phyloP scores from a whole-genome alignment of 2,888 invertebrate genomes.

The Ormyrus nitidulus region DNA sequence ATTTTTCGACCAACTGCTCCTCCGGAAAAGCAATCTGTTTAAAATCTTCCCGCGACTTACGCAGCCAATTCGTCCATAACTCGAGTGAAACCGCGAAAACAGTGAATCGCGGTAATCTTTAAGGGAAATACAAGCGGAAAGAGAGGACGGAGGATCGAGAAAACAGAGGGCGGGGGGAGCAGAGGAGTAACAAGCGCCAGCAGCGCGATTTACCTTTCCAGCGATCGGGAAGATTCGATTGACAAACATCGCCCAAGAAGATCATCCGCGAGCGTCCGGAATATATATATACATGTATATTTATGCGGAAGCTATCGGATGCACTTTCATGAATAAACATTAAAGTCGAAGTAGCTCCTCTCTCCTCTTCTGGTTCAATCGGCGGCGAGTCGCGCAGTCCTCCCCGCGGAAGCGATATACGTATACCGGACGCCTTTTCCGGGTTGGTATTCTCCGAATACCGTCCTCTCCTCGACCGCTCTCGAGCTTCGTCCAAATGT shows the following conservation, averaged over 20 bases:
- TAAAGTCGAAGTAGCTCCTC: conserved; percentile 34
- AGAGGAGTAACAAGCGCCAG: background rate
- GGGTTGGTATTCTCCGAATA: conserved; percentile 61
- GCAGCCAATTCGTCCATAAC: too few relatives aligned
- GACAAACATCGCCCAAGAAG: conserved; percentile 35
- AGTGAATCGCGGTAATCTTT: too few relatives aligned
- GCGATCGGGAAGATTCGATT: conserved; percentile 42
- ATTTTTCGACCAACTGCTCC: too few relatives aligned
- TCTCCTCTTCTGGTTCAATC: conserved; percentile 9
- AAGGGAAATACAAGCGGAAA: too few relatives aligned
- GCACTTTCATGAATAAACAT: conserved; percentile 54
- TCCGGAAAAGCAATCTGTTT: too few relatives aligned
- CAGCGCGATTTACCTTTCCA: conserved; percentile 26
- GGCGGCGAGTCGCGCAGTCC: conserved; percentile 24
- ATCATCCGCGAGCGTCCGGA: conserved; percentile 6
- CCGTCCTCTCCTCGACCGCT: conserved; percentile 49
- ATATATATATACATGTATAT: too few relatives aligned
- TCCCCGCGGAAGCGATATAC: conserved; percentile 12
- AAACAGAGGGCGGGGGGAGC: background rate
- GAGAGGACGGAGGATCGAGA: too few relatives aligned
- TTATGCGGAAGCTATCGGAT: background rate
- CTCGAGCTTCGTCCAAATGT: conserved; percentile 58
- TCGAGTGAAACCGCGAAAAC: too few relatives aligned
- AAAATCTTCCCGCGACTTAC: too few relatives aligned
- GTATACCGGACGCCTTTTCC: conserved; percentile 41